These are phyloP conservation scores for Nipponia nippon DNA, from an alignment of 2,113 vertebrate genomes.

Conservation along the genomic window DNA sequence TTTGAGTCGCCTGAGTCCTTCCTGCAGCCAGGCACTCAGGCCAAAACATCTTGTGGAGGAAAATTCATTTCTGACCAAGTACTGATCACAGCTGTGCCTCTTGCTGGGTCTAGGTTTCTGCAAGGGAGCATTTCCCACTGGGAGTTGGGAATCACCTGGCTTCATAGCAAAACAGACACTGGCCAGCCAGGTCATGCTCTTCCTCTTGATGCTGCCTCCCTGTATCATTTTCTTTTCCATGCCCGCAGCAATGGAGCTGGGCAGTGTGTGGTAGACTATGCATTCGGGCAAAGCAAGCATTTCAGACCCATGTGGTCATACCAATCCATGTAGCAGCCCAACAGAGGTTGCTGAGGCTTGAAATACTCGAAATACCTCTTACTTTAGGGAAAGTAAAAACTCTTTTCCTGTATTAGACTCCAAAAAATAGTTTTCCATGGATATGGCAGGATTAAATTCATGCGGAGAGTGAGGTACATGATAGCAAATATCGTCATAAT, in stretches of 20 bases:
- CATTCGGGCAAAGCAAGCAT: background rate
- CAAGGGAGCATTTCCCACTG: background rate
- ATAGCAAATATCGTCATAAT: background rate
- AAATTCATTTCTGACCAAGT: background rate
- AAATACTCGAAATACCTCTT: background rate
- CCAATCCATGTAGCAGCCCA: background rate
- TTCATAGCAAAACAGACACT: background rate
- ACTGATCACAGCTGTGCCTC: background rate
- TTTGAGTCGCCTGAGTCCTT: background rate
- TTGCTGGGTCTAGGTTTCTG: rapidly evolving
- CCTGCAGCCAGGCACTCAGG: background rate
- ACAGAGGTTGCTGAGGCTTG: background rate
- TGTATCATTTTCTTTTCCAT: background rate
- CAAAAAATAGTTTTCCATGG: background rate
- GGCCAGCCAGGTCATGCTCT: background rate
- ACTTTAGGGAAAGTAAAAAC: background rate
- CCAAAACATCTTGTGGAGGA: background rate
- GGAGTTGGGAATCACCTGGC: background rate
- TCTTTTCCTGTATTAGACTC: background rate
- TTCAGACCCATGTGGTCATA: background rate
- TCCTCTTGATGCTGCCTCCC: background rate
- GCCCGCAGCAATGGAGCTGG: background rate
- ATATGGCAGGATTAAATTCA: background rate
- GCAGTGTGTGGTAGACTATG: background rate
- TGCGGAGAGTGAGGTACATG: background rate